Percentiles rank a stretch among this genome's conserved stretches.
Evolutionary conservation across 2,113 vertebrate genomes (phyloP).

Genomic region (Vireo altiloquus): DNA sequence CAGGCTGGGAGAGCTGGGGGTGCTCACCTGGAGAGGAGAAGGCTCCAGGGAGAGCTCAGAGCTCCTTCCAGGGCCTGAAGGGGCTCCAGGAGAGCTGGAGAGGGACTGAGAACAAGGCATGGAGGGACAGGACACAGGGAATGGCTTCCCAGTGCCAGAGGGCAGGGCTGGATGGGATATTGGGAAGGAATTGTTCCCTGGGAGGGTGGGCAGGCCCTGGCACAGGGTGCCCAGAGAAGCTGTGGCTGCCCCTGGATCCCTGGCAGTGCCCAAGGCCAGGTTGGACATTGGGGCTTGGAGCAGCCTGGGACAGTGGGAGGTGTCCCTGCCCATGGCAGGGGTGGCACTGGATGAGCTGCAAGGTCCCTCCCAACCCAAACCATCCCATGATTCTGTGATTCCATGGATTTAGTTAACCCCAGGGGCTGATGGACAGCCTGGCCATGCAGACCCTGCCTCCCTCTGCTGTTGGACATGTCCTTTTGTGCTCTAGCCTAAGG

Average conservation of each 20-base stretch:
- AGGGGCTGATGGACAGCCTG: background rate
- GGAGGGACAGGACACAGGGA: background rate
- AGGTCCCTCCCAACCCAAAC: background rate
- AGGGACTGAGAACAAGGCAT: background rate
- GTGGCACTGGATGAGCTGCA: accelerated
- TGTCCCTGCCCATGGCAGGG: background rate
- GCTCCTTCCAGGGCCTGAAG: background rate
- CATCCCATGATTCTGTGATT: background rate
- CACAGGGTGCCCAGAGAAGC: background rate
- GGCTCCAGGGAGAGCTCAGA: background rate
- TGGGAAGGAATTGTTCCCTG: background rate
- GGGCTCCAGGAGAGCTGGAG: background rate
- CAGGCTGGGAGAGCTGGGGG: background rate
- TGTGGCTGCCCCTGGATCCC: background rate
- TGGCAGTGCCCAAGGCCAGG: background rate
- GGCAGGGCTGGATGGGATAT: background rate
- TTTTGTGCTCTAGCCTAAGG: background rate
- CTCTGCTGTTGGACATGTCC: background rate
- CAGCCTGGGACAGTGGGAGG: background rate
- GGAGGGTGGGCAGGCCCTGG: background rate
- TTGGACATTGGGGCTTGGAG: background rate
- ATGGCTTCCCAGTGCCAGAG: background rate
- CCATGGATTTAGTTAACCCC: background rate
- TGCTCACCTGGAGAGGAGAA: background rate
- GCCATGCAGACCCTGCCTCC: background rate